Evolutionary conservation across 2,888 invertebrate species (phyloP).

Genomic region (Cyclophora punctaria): DNA sequence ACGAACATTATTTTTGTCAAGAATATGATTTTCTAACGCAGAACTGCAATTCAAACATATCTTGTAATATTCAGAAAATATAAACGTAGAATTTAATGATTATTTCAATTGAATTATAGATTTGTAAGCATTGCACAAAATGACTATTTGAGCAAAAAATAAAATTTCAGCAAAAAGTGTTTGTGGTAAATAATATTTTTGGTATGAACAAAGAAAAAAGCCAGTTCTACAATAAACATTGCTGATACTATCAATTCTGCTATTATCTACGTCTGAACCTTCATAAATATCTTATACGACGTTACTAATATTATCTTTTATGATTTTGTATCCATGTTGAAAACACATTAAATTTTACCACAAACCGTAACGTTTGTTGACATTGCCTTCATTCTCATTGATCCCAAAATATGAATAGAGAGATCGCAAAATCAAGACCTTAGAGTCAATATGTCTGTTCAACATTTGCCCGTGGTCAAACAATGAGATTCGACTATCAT

Average conservation of each 20-base stretch:
- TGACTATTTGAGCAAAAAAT: no score
- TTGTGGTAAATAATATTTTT: no score
- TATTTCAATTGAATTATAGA: no score
- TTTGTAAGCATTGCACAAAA: no score
- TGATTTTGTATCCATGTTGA: slow-evolving; percentile 8
- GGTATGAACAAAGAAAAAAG: neutral
- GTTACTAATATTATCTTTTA: slow-evolving; percentile 4
- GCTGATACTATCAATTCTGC: neutral
- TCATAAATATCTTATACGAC: slow-evolving; percentile 5
- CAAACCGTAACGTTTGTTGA: slow-evolving; percentile 14
- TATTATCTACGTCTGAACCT: neutral
- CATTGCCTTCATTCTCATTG: slow-evolving; percentile 20
- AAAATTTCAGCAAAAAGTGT: no score
- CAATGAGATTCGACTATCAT: slow-evolving; percentile 33
- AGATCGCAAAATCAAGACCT: slow-evolving; percentile 37
- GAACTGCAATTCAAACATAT: no score
- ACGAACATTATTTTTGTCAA: no score
- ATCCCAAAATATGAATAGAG: slow-evolving; percentile 27
- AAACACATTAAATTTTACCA: slow-evolving; percentile 18
- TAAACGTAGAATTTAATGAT: no score
- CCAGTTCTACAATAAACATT: neutral
- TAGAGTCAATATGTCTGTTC: slow-evolving; percentile 43
- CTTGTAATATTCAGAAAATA: no score
- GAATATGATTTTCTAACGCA: no score
- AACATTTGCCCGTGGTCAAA: slow-evolving; percentile 38